Evolutionary conservation across 2,888 invertebrate species (phyloP).

Genomic region (Apodemia hepburni): DNA sequence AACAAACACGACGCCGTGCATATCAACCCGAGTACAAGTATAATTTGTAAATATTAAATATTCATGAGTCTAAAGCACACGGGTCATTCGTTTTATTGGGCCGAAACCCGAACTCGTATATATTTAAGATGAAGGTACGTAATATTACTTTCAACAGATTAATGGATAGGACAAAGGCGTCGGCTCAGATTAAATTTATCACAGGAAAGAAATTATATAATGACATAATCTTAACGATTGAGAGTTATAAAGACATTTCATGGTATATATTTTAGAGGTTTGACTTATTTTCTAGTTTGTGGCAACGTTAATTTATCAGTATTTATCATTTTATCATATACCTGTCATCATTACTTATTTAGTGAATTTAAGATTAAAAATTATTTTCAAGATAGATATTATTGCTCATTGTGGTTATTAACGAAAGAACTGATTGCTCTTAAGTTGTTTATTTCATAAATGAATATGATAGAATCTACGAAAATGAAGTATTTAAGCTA

Average conservation of each 20-base stretch:
- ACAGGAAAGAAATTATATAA: constrained; percentile 26
- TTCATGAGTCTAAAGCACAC: constrained; percentile 68
- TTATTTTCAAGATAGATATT: too few relatives aligned
- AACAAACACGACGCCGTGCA: not conserved
- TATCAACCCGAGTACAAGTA: constrained; percentile 27
- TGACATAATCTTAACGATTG: constrained; percentile 7
- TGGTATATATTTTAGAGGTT: constrained; percentile 16
- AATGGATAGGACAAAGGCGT: constrained; percentile 45
- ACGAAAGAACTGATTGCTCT: too few relatives aligned
- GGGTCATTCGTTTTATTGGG: constrained; percentile 71
- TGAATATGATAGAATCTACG: too few relatives aligned
- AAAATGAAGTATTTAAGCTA: too few relatives aligned
- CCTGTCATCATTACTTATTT: not conserved
- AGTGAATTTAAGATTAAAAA: too few relatives aligned
- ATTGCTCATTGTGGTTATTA: too few relatives aligned
- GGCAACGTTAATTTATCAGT: not conserved
- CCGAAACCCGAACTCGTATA: constrained; percentile 57
- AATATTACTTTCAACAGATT: constrained; percentile 42
- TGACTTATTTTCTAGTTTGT: constrained; percentile 1
- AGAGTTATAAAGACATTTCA: constrained; percentile 13
- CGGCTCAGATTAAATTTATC: constrained; percentile 45
- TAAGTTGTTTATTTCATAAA: too few relatives aligned
- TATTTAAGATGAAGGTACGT: constrained; percentile 69
- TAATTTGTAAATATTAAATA: constrained; percentile 79
- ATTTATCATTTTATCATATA: constrained; percentile 1